phyloP scores from a whole-genome alignment of 2,113 vertebrate species.

The Fulica atra region DNA sequence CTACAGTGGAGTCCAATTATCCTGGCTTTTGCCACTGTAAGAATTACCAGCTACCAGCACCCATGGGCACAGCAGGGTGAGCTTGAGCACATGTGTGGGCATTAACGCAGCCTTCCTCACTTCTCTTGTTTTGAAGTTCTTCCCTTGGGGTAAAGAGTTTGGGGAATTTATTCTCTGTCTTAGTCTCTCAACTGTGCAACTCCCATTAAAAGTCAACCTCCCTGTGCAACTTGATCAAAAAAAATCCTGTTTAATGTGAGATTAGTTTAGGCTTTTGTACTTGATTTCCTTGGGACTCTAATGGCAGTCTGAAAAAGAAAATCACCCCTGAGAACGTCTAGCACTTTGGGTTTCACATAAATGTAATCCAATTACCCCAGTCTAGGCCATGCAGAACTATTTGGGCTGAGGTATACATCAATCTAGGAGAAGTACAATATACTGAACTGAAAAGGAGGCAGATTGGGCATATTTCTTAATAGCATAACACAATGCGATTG shows the following conservation, averaged over 20 bases:
- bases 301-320: constrained; percentile 48
- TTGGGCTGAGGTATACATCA: constrained; percentile 67
- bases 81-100: neutral
- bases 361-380: constrained; percentile 68
- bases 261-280: constrained; percentile 61
- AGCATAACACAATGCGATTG: constrained; percentile 57
- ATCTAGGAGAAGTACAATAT: constrained; percentile 48
- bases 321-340: constrained; percentile 48
- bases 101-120: neutral
- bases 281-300: constrained; percentile 51
- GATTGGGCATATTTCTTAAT: constrained; percentile 65
- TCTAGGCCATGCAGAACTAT: constrained; percentile 53
- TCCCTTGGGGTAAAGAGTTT: neutral
- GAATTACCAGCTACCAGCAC: neutral
- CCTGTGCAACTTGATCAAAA: neutral
- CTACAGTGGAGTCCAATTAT: neutral
- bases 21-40: neutral
- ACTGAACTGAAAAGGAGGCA: constrained; percentile 49
- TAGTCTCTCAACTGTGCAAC: neutral
- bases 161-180: neutral
- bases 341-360: constrained; percentile 58
- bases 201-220: constrained; percentile 33
- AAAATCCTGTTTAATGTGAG: constrained; percentile 23
- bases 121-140: constrained; percentile 28
- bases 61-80: neutral